phyloP scores from a whole-genome alignment of 2,113 vertebrate genomes.

The Chaetodon trifascialis region DNA sequence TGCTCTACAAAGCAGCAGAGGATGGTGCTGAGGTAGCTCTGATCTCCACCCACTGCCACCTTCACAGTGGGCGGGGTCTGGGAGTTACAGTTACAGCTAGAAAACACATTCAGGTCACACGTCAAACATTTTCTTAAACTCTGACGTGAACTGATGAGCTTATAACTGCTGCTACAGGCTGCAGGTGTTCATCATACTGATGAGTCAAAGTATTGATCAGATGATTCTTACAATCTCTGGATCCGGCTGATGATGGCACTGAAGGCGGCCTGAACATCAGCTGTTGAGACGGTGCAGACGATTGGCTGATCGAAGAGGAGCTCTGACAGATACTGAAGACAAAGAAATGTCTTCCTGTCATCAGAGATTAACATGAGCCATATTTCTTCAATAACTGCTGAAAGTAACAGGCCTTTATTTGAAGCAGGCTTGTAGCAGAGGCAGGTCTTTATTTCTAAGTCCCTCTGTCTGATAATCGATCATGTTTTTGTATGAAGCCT shows the following conservation, averaged over 20 bases:
- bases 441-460: too few species aligned
- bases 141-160: too few species aligned
- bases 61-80: slow-evolving; percentile 80
- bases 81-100: slow-evolving; percentile 82
- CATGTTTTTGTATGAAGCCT: too few species aligned
- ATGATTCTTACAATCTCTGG: slow-evolving; percentile 75
- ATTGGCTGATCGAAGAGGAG: slow-evolving; percentile 79
- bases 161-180: background rate
- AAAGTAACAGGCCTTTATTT: too few species aligned
- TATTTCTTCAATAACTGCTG: too few species aligned
- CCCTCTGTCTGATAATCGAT: too few species aligned
- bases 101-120: background rate
- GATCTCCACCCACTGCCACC: slow-evolving; percentile 80
- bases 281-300: slow-evolving; percentile 78
- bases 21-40: slow-evolving; percentile 80
- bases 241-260: slow-evolving; percentile 80
- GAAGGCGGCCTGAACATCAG: slow-evolving; percentile 81
- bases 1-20: slow-evolving; percentile 84
- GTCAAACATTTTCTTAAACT: background rate
- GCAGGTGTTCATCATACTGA: background rate
- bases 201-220: background rate
- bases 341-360: too few species aligned
- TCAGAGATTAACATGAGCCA: too few species aligned
- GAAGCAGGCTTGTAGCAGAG: too few species aligned
- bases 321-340: slow-evolving; percentile 75